These are phyloP conservation scores for Lasioglossum figueresi DNA, from an alignment of 2,888 invertebrate genomes.

Conservation along the genomic window DNA sequence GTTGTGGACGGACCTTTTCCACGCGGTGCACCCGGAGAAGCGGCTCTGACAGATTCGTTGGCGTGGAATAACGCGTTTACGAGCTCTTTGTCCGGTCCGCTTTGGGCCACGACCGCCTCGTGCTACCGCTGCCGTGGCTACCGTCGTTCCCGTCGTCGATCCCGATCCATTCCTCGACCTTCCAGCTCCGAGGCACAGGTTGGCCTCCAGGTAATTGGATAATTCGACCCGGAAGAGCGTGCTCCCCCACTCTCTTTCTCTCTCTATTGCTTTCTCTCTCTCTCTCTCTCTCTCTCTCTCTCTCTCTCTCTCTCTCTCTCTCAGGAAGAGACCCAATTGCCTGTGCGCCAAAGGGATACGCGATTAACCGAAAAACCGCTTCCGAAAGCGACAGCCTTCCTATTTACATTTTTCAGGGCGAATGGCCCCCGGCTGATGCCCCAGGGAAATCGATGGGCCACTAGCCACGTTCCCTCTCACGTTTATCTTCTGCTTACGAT, in stretches of 20 bases:
- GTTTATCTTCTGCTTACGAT: not conserved
- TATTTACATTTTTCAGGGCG: constrained; percentile 24
- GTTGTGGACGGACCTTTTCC: constrained; percentile 73
- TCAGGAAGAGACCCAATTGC: constrained; percentile 37
- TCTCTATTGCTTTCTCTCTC: not conserved
- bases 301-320: not conserved
- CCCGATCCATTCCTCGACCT: constrained; percentile 63
- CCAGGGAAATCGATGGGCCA: not conserved
- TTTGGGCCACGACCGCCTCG: constrained; percentile 73
- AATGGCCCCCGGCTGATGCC: not conserved
- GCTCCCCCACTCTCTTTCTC: constrained; percentile 12
- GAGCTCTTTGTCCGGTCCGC: constrained; percentile 80
- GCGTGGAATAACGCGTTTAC: constrained; percentile 84
- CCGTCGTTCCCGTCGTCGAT: constrained; percentile 56
- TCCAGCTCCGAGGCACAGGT: constrained; percentile 60
- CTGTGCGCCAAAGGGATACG: constrained; percentile 13
- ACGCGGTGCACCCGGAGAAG: constrained; percentile 77
- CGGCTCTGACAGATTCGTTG: constrained; percentile 83
- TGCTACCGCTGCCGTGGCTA: constrained; percentile 57
- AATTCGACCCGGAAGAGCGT: constrained; percentile 78
- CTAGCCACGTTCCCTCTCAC: not conserved
- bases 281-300: not conserved
- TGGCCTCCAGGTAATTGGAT: constrained; percentile 79
- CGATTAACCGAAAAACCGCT: constrained; percentile 50
- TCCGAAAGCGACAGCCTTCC: constrained; percentile 15